Base-by-base conservation (phyloP, 2,797 vertebrate genomes). In the Buphagus erythrorhynchus region DNA sequence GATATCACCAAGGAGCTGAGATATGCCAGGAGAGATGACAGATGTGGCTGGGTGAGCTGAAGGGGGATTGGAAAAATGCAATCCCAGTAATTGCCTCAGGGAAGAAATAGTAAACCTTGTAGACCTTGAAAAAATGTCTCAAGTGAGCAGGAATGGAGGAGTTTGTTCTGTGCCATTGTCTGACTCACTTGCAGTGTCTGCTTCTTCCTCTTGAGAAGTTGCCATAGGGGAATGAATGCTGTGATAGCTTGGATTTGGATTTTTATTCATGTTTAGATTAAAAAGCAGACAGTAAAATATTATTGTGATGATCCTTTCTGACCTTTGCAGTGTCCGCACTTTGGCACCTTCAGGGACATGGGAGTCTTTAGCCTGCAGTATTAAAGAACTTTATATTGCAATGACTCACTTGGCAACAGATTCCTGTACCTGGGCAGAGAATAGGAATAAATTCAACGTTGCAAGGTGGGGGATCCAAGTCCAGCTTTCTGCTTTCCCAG, bases 61-160 rank as follows among this genome's bases (percentile, higher is more conserved):
- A 93, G 65, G 85, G 85, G 79, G 59, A 81, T 42, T 86, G 40
- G 20, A 69, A 82, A 74, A 75, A 85, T 38, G 71, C 65, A 74
- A 76, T 81, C 57, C 74, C 79, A 67, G 86, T 77, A 54, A 36
- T 79, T 81, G 93, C 94, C 87, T 91, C 51, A 36, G 93, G 72
- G 77, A 95, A 90, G 52, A 85, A 84, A 51, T 25, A 86, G 93
- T 86, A 95, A 97, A 95, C 75, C 66, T 90, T 42, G 6, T 22
- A 85, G 78, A 67, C 61, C 42, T 45, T 69, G 55, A 93, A 90
- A 91, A 92, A 92, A 42, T 16, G 24, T 93, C 49, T 86, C 78
- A 62, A 82, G 76, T 61, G 67, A 69, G 69, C 54, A 59, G 80
- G 58, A 86, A 38, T 45, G 45, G 67, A 83, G 49, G 35, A 55